phyloP scores from a whole-genome alignment of 1,140 invertebrate species.

The Galleria mellonella region DNA sequence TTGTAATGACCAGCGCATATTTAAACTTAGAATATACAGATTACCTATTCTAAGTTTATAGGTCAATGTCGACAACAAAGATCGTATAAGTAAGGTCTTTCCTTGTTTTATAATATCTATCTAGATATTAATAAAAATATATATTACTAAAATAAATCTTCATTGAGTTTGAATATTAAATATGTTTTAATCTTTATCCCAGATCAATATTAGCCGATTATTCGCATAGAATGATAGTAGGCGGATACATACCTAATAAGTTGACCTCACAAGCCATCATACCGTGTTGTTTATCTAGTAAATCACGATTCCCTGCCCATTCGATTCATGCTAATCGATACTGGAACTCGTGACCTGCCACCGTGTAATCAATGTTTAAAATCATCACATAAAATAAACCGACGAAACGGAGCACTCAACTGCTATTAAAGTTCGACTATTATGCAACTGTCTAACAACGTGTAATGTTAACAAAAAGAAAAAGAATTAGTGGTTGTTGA shows the following conservation, averaged over 20 bases:
- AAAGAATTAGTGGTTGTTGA: neutral
- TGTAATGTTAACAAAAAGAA: neutral
- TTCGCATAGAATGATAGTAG: conserved; percentile 5
- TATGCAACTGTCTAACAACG: neutral
- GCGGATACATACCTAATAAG: conserved; percentile 27
- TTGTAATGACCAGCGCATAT: no score
- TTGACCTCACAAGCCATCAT: conserved; percentile 29
- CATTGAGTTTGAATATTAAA: no score
- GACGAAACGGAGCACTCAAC: neutral
- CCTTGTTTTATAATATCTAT: no score
- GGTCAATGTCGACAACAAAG: no score
- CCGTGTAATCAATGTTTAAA: conserved; percentile 20
- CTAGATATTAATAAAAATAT: no score
- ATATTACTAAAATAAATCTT: no score
- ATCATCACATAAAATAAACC: neutral
- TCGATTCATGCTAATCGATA: conserved; percentile 31
- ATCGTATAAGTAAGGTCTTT: no score
- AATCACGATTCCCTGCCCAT: conserved; percentile 29
- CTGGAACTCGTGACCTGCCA: conserved; percentile 34
- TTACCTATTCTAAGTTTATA: no score
- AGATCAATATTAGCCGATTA: no score
- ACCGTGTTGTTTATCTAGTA: conserved; percentile 20
- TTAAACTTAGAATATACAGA: no score
- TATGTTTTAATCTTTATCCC: no score
- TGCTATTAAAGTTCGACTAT: neutral